Base-by-base conservation (phyloP, 64 coral and sea anemone species). In the Pachyseris speciosa region DNA sequence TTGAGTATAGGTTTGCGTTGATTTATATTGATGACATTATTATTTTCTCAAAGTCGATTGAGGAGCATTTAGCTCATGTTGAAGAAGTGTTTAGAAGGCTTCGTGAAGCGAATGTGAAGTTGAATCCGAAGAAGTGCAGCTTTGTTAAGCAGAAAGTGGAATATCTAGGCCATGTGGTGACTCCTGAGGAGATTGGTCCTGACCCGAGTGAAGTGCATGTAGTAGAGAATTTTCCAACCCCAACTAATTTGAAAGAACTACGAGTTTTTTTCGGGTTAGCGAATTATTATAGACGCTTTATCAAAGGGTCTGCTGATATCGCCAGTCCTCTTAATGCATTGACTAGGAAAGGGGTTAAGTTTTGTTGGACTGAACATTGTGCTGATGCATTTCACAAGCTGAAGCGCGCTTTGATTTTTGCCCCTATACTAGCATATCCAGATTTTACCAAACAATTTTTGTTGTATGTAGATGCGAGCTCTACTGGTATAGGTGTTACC, bases 1-100 rank as follows among this genome's bases (percentile, higher is more conserved):
- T 91, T 9, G 47, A 72, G 1, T 43, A 22, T 12, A 9, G 33
- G 34, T 11, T 60, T 29, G n/a, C 43, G 0, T n/a, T 52, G 20
- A 45, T 87, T 24, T 75, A 88, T 37, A 59, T 88, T 33, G 85
- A 88, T 55, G 68, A 88, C 22, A 13, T 73, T 12, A 72, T 72
- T 9, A 58, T 75, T 16, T 72, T 67, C 63, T 55, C 12, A 5
- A 0, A 22, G 11, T 16, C 67, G 9, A 5, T 60, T 4, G 86
- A 76, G 2, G 49, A 88, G 29, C 86, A 88, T 25, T 29, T 88
- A 7, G 9, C 6, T 12, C 42, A 55, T 1, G 19, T 88, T 0
- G 47, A 73, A 12, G 11, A 55, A 22, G n/a, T 88, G 10, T 88
- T 88, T 27, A 42, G 30, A n/a, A 19, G 68, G 7, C 33, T 88